These are phyloP conservation scores for Leptogaster cylindrica DNA, from an alignment of 2,888 invertebrate species.

Conservation along the genomic window DNA sequence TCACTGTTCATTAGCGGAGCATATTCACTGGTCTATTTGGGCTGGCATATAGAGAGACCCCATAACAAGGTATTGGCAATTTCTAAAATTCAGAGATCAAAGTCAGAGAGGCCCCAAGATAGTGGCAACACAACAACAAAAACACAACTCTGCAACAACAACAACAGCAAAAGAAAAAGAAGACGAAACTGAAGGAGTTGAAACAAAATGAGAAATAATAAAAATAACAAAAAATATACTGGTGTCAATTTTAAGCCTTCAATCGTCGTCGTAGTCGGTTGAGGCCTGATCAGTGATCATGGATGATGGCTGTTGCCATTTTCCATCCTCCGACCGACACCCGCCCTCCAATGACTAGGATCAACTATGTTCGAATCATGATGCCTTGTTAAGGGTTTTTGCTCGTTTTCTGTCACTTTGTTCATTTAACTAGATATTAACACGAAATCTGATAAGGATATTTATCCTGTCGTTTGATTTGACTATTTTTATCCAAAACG, in stretches of 20 bases:
- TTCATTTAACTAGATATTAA: constrained; percentile 39
- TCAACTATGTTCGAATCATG: constrained; percentile 5
- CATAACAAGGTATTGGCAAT: constrained; percentile 9
- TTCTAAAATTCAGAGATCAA: constrained; percentile 24
- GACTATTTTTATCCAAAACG: constrained; percentile 41
- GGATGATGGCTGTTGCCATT: constrained; percentile 23
- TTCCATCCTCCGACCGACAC: constrained; percentile 21
- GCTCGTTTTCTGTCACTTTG: constrained; percentile 42
- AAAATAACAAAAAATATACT: background rate
- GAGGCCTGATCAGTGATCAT: too few relatives aligned
- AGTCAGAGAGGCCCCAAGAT: constrained; percentile 18
- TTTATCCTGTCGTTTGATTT: constrained; percentile 37
- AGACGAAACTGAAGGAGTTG: too few relatives aligned
- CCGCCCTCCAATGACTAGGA: background rate
- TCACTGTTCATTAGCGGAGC: constrained; percentile 33
- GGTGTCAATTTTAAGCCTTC: constrained; percentile 39
- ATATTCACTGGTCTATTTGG: constrained; percentile 21
- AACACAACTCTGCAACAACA: too few relatives aligned
- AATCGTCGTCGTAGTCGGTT: too few relatives aligned
- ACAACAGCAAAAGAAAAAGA: too few relatives aligned
- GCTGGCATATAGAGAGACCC: background rate
- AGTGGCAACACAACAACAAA: too few relatives aligned
- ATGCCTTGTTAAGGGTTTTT: constrained; percentile 37
- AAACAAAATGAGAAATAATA: constrained; percentile 20
- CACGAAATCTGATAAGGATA: constrained; percentile 45